phyloP scores from a whole-genome alignment of 2,888 invertebrate genomes.

The Priocnemis perturbator region DNA sequence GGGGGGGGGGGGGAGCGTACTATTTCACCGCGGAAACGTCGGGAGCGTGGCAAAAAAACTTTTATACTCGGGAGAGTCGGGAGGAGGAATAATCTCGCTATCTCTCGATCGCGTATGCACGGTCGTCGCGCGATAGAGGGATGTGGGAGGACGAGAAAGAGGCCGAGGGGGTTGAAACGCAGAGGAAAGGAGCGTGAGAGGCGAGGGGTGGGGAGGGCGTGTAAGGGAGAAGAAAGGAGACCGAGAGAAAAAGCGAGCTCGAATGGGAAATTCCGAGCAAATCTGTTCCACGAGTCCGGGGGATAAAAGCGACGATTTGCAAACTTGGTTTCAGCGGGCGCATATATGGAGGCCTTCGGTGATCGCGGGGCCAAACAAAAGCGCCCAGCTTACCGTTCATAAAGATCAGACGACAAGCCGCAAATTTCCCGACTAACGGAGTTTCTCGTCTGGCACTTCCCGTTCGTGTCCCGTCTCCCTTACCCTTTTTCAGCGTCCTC shows the following conservation, averaged over 20 bases:
- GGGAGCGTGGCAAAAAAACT: constrained; percentile 29
- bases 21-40: constrained; percentile 41
- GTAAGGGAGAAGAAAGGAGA: no score
- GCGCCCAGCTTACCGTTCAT: constrained; percentile 40
- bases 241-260: constrained; percentile 13
- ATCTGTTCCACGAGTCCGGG: constrained; percentile 47
- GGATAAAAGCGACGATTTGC: constrained; percentile 58
- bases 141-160: neutral
- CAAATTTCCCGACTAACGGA: constrained; percentile 39
- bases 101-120: constrained; percentile 47
- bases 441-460: neutral
- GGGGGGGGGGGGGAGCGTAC: constrained; percentile 17
- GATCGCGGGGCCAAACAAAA: constrained; percentile 43
- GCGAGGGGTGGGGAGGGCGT: no score
- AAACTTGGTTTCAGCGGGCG: constrained; percentile 46
- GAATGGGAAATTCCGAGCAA: constrained; percentile 46
- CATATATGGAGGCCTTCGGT: constrained; percentile 29
- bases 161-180: no score
- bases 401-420: constrained; percentile 27
- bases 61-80: constrained; percentile 38
- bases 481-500: no score
- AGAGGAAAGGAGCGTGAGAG: neutral
- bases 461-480: neutral
- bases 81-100: constrained; percentile 50
- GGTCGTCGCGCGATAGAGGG: constrained; percentile 11